Evolutionary conservation across 2,888 invertebrate genomes (phyloP).

Genomic region (Tachina fera): DNA sequence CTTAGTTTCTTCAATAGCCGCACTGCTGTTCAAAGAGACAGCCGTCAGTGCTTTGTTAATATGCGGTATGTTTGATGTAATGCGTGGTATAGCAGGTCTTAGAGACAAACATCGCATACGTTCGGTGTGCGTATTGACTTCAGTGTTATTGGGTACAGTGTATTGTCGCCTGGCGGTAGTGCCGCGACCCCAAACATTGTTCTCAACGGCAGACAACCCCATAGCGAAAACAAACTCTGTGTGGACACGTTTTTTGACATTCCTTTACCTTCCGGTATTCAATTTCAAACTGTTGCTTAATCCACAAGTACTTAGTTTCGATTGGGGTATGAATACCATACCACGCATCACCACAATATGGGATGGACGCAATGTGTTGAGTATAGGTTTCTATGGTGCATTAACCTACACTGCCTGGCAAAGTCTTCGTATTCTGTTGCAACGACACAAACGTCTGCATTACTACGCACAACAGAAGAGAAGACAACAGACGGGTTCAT

Average conservation of each 20-base stretch:
- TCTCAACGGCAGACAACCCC: constrained; percentile 98
- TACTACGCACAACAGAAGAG: constrained; percentile 31
- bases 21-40: constrained; percentile 97
- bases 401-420: constrained; percentile 79
- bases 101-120: constrained; percentile 87
- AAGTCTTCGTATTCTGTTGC: constrained; percentile 75
- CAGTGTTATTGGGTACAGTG: constrained; percentile 88
- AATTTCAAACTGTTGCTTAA: constrained; percentile 94
- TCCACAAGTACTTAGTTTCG: constrained; percentile 95
- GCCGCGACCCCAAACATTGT: constrained; percentile 87
- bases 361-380: constrained; percentile 91
- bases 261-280: constrained; percentile 94
- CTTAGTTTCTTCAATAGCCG: constrained; percentile 88
- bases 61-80: constrained; percentile 94
- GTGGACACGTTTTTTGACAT: constrained; percentile 93
- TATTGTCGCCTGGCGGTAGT: constrained; percentile 91
- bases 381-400: constrained; percentile 89
- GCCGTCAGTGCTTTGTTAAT: constrained; percentile 95
- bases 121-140: constrained; percentile 87
- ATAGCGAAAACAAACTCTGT: constrained; percentile 93
- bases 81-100: constrained; percentile 84
- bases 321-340: constrained; percentile 99
- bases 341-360: constrained; percentile 90
- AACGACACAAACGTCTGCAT: constrained; percentile 62
- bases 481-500: constrained; percentile 13